A percentile compares a stretch with the other conserved stretches of the same genome.
Evolutionary conservation across 2,888 invertebrate genomes (phyloP).

Genomic region (Flexamia atlantica): DNA sequence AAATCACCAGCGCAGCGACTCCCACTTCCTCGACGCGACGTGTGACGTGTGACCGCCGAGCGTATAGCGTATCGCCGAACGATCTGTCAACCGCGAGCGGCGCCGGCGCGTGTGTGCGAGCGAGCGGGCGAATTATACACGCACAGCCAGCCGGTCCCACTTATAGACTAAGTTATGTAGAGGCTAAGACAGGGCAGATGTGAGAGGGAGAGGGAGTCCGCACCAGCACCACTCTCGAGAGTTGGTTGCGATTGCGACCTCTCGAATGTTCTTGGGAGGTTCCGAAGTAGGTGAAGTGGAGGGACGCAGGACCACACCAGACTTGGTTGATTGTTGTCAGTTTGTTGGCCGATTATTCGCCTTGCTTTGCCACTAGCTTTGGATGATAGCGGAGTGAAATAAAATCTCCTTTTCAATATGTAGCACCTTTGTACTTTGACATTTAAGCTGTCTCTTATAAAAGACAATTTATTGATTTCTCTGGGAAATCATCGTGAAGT

Average conservation of each 20-base stretch:
- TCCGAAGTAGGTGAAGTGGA: neutral
- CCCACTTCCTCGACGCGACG: neutral
- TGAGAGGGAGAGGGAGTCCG: too few relatives aligned
- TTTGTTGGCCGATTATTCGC: neutral
- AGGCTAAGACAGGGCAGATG: slow-evolving; percentile 12
- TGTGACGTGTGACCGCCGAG: neutral
- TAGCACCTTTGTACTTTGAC: too few relatives aligned
- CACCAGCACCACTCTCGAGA: neutral
- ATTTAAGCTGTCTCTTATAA: too few relatives aligned
- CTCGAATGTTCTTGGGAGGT: neutral
- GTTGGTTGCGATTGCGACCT: slow-evolving; percentile 1
- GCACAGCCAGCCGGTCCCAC: slow-evolving; percentile 24
- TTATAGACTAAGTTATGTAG: slow-evolving; percentile 43
- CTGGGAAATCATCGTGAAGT: too few relatives aligned
- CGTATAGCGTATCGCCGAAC: neutral
- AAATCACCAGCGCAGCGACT: neutral
- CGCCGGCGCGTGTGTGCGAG: slow-evolving; percentile 8
- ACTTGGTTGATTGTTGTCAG: neutral
- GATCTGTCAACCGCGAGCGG: neutral
- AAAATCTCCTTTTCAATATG: too few relatives aligned
- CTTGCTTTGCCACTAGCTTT: too few relatives aligned
- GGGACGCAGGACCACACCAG: neutral
- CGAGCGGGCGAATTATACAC: slow-evolving; percentile 30
- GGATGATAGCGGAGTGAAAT: too few relatives aligned
- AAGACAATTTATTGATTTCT: too few relatives aligned